Conservation (phyloP, 2,888 invertebrate species). For the Pyrocoelia pectoralis region DNA sequence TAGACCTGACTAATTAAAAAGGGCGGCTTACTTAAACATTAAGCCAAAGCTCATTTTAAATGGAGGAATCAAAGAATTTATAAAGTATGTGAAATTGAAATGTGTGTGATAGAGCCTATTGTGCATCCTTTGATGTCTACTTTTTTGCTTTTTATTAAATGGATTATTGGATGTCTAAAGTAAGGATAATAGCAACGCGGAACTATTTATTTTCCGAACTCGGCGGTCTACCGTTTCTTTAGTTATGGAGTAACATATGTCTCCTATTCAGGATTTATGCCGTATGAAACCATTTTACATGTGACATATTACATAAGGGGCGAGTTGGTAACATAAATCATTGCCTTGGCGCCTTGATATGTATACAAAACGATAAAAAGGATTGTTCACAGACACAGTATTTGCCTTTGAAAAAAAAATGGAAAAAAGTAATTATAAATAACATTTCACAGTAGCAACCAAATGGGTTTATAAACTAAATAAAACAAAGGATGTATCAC, state of each 20-base stretch:
- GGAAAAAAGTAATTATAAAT: slow-evolving; percentile 13
- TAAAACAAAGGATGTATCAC: slow-evolving; percentile 18
- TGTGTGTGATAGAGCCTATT: too few species aligned
- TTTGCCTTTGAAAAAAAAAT: not conserved
- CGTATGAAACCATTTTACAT: slow-evolving; percentile 19
- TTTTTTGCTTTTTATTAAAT: too few species aligned
- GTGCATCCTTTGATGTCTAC: too few species aligned
- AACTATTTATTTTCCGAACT: slow-evolving; percentile 18
- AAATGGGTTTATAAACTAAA: slow-evolving; percentile 21
- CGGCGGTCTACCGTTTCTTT: slow-evolving; percentile 11
- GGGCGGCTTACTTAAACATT: too few species aligned
- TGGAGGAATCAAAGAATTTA: too few species aligned
- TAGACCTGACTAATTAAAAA: too few species aligned
- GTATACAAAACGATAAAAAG: slow-evolving; percentile 16
- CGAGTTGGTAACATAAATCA: slow-evolving; percentile 17
- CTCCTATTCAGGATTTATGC: slow-evolving; percentile 17
- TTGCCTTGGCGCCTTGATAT: slow-evolving; percentile 15
- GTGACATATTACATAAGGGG: slow-evolving; percentile 22
- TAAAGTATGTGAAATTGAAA: too few species aligned
- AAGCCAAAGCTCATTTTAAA: too few species aligned
- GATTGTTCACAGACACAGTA: slow-evolving; percentile 3
- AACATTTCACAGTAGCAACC: slow-evolving; percentile 12
- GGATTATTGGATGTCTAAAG: too few species aligned
- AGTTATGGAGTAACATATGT: slow-evolving; percentile 15
- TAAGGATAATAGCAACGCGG: too few species aligned